Conservation (phyloP, 2,797 vertebrate genomes). For the Loriculus beryllinus region DNA sequence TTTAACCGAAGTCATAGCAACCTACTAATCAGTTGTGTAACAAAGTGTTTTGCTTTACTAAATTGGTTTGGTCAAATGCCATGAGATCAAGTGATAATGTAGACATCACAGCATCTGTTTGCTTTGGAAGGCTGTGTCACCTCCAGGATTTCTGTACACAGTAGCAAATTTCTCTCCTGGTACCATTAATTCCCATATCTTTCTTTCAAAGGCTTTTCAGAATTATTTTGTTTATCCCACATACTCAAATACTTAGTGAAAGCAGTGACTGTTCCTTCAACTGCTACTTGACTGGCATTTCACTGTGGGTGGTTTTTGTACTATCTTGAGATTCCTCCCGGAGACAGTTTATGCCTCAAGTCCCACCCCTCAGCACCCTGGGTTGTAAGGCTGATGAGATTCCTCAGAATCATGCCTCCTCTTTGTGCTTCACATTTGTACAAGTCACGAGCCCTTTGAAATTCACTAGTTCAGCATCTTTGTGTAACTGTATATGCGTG, state of each 20-base stretch:
- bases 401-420: neutral
- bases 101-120: neutral
- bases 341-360: neutral
- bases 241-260: neutral
- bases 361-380: neutral
- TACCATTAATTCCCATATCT: neutral
- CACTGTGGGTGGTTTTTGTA: neutral
- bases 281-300: neutral
- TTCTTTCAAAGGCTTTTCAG: neutral
- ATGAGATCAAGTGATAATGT: neutral
- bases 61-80: neutral
- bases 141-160: neutral
- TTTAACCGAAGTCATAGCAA: neutral
- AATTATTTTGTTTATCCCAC: neutral
- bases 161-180: neutral
- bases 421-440: neutral
- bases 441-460: neutral
- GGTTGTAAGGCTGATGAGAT: neutral
- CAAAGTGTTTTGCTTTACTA: neutral
- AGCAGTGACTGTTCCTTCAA: constrained; percentile 1
- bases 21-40: neutral
- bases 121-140: neutral
- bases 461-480: neutral
- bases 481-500: neutral
- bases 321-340: neutral